Evolutionary conservation across 2,113 vertebrate species (phyloP).

Genomic region (Callipepla californica): DNA sequence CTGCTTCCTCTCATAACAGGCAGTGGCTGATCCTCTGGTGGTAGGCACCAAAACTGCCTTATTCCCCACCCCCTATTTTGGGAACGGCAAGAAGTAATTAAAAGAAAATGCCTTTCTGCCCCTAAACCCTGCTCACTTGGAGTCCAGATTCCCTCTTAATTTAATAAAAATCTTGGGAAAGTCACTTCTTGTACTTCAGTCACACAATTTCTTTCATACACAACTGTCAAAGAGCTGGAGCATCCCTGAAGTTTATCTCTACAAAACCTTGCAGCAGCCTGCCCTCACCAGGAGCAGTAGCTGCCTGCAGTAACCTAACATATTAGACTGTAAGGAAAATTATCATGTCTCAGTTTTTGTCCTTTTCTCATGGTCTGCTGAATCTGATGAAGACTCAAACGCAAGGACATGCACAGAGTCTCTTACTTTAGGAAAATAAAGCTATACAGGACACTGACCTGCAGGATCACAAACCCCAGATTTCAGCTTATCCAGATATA

Average conservation of each 20-base stretch:
- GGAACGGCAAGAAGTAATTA: not conserved
- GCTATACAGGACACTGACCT: not conserved
- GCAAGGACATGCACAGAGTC: not conserved
- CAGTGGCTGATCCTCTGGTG: accelerated
- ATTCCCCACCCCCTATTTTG: not conserved
- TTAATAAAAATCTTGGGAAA: not conserved
- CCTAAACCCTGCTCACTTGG: not conserved
- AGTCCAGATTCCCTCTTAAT: not conserved
- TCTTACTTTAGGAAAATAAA: not conserved
- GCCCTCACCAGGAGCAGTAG: not conserved
- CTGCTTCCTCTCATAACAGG: not conserved
- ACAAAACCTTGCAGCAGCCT: not conserved
- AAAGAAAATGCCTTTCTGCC: not conserved
- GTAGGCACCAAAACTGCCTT: not conserved
- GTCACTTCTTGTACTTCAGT: not conserved
- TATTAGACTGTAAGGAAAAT: not conserved
- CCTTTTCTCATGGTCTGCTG: not conserved
- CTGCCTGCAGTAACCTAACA: not conserved
- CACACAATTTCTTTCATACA: not conserved
- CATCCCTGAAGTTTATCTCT: not conserved
- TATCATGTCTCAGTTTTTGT: not conserved
- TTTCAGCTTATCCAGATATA: not conserved
- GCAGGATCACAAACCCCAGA: not conserved
- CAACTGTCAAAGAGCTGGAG: not conserved
- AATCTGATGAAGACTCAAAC: not conserved